phyloP scores from a whole-genome alignment of 2,888 invertebrate genomes.

The Macropis europaea region DNA sequence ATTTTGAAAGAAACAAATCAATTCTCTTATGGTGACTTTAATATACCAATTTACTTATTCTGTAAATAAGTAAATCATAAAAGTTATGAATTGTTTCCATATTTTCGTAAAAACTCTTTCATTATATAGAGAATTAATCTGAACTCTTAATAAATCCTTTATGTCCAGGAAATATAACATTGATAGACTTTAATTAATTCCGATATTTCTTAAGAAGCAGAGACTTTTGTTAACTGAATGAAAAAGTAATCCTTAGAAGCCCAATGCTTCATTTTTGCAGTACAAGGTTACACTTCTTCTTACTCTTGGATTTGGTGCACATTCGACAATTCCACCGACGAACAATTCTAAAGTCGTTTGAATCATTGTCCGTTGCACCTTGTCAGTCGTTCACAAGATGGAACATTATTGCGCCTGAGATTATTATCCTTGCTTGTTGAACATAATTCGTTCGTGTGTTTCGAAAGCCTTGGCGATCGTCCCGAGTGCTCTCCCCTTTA shows the following conservation, averaged over 20 bases:
- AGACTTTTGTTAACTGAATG: not conserved
- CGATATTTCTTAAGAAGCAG: constrained; percentile 6
- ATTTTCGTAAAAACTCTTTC: too few relatives aligned
- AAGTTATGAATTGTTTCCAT: too few relatives aligned
- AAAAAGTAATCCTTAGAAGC: not conserved
- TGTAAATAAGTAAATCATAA: too few relatives aligned
- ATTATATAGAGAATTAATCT: too few relatives aligned
- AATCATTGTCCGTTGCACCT: constrained; percentile 59
- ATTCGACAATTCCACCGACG: constrained; percentile 16
- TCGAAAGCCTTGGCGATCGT: constrained; percentile 57
- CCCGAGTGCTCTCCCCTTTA: constrained; percentile 45
- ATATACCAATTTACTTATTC: too few relatives aligned
- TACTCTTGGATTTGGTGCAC: not conserved
- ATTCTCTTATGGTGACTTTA: too few relatives aligned
- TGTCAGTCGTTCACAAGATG: constrained; percentile 48
- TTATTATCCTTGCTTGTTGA: constrained; percentile 60
- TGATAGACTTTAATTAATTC: constrained; percentile 9
- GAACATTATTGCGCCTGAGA: constrained; percentile 56
- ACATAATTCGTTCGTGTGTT: constrained; percentile 59
- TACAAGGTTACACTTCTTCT: not conserved
- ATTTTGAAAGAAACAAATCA: too few relatives aligned
- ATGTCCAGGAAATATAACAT: too few relatives aligned
- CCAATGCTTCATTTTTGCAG: not conserved
- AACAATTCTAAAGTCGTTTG: constrained; percentile 31
- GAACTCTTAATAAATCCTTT: too few relatives aligned